These are phyloP conservation scores for Cataglyphis altisquamis DNA, from an alignment of 2,888 invertebrate species.

Conservation along the genomic window DNA sequence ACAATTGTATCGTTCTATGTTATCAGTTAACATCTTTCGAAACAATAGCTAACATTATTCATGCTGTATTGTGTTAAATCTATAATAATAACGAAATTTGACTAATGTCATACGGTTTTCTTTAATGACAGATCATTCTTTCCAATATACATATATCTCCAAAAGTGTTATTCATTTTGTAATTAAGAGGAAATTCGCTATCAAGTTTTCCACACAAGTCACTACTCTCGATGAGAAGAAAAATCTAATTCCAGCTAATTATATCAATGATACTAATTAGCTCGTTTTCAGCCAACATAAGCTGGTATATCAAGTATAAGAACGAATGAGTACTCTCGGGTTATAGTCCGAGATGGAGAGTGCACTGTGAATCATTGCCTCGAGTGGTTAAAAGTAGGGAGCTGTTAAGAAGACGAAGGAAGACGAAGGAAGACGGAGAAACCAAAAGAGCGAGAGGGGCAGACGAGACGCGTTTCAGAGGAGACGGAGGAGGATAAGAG, in stretches of 20 bases:
- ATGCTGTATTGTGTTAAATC: background rate
- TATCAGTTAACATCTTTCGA: slow-evolving; percentile 27
- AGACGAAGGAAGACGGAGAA: slow-evolving; percentile 32
- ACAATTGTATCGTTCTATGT: background rate
- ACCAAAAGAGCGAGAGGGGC: background rate
- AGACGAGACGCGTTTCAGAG: background rate
- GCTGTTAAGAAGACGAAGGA: slow-evolving; percentile 58
- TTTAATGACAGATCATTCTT: background rate
- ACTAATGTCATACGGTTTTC: background rate
- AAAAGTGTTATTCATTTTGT: background rate
- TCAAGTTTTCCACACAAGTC: background rate
- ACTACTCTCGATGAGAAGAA: background rate
- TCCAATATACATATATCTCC: background rate
- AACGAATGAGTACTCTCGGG: slow-evolving; percentile 23
- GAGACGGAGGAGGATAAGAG: slow-evolving; percentile 56
- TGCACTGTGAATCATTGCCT: slow-evolving; percentile 73
- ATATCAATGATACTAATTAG: slow-evolving; percentile 9
- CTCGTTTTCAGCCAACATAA: background rate
- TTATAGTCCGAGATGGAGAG: slow-evolving; percentile 10
- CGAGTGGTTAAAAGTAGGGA: slow-evolving; percentile 72
- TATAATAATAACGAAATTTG: background rate
- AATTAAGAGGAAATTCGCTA: background rate
- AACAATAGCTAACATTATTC: background rate
- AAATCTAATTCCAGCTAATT: background rate
- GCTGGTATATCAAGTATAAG: background rate